Conservation (phyloP, 1,140 invertebrate species). For the Drosophila chauvacae region DNA sequence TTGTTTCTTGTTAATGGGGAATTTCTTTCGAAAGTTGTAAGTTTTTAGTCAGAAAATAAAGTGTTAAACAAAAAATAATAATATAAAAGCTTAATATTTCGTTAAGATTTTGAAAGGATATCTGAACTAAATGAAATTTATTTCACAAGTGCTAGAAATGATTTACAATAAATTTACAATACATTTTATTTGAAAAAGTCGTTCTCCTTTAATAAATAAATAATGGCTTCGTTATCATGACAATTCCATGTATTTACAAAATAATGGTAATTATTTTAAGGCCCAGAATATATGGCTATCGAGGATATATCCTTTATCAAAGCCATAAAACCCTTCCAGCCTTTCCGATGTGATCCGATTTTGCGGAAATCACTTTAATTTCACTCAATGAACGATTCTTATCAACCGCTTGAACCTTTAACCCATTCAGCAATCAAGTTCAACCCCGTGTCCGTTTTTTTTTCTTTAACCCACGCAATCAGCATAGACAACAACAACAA, state of each 20-base stretch:
- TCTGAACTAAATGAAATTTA: no score
- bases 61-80: no score
- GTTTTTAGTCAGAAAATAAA: no score
- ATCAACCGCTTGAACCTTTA: slow-evolving; percentile 42
- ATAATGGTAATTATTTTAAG: slow-evolving; percentile 28
- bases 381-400: slow-evolving; percentile 47
- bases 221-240: no score
- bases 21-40: no score
- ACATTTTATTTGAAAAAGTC: no score
- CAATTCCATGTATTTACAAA: not conserved
- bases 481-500: slow-evolving; percentile 70
- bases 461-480: slow-evolving; percentile 53
- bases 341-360: not conserved
- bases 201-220: no score
- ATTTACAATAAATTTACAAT: no score
- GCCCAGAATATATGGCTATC: not conserved
- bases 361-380: slow-evolving; percentile 49
- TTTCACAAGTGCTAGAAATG: no score
- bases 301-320: not conserved
- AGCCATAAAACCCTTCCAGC: slow-evolving; percentile 12
- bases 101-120: no score
- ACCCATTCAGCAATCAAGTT: slow-evolving; percentile 40
- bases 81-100: no score
- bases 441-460: slow-evolving; percentile 22
- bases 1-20: no score